A percentile compares a stretch with the other conserved stretches of the same genome.
These are phyloP conservation scores for Solenodon paradoxus DNA, from an alignment of 2,113 vertebrate species.

Conservation along the genomic window DNA sequence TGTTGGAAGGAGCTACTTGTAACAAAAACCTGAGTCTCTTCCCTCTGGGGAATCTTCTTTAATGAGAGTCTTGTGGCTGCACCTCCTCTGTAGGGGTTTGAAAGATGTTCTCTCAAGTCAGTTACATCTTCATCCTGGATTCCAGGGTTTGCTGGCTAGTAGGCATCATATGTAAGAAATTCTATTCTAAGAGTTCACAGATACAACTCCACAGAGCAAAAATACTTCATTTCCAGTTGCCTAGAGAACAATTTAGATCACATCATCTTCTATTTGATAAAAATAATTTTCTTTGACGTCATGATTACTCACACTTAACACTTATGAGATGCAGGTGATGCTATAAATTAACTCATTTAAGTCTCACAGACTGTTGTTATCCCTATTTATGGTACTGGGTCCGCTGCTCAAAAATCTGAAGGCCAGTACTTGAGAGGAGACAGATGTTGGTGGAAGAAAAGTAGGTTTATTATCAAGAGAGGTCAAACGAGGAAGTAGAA, in stretches of 20 bases:
- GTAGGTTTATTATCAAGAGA: no score
- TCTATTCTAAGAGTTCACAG: not conserved
- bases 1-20: constrained; percentile 43
- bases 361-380: not conserved
- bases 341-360: not conserved
- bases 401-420: no score
- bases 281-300: not conserved
- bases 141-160: not conserved
- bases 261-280: not conserved
- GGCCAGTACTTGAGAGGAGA: no score
- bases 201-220: not conserved
- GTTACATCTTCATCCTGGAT: not conserved
- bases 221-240: not conserved
- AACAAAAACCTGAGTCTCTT: not conserved
- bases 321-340: no score
- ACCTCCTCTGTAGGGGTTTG: constrained; percentile 9
- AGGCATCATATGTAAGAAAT: not conserved
- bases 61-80: constrained; percentile 50
- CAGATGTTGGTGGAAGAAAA: no score
- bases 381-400: no score
- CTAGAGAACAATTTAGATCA: not conserved
- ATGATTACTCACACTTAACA: not conserved
- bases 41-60: constrained; percentile 29
- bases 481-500: no score
- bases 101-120: not conserved